Evolutionary conservation across 2,797 vertebrate species (phyloP).

Genomic region (Falco rusticolus): DNA sequence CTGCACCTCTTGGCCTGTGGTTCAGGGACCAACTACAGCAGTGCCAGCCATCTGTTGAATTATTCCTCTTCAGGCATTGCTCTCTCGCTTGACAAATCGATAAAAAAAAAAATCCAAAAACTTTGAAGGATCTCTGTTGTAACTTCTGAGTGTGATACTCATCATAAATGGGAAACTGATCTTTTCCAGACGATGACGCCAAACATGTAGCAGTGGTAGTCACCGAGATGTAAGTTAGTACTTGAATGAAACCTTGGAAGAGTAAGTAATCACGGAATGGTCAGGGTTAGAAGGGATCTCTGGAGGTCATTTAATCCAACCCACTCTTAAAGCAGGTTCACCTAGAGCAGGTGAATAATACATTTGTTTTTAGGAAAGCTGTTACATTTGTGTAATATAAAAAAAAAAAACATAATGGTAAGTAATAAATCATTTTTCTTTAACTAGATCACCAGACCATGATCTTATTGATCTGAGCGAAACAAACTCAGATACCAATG

Average conservation of each 20-base stretch:
- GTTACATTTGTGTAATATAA: neutral
- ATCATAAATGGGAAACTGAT: accelerated
- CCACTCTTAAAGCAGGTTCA: no score
- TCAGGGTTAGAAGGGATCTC: no score
- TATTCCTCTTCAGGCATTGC: neutral
- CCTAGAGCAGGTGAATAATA: neutral
- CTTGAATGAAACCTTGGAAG: neutral
- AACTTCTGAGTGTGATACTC: neutral
- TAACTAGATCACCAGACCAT: neutral
- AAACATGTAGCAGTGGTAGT: neutral
- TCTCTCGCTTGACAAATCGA: neutral
- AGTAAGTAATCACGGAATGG: neutral
- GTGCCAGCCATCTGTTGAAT: neutral
- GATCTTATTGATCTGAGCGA: neutral
- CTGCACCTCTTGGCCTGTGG: neutral
- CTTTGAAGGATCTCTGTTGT: neutral
- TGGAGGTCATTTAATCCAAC: no score
- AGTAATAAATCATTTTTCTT: neutral
- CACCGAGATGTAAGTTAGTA: neutral
- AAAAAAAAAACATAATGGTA: neutral
- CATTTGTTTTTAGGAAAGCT: neutral
- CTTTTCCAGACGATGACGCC: neutral
- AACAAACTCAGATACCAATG: neutral
- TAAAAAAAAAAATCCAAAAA: neutral
- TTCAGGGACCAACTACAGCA: neutral